Base-by-base conservation (phyloP, 2,888 invertebrate genomes). In the Hypselothyrea guttata region DNA sequence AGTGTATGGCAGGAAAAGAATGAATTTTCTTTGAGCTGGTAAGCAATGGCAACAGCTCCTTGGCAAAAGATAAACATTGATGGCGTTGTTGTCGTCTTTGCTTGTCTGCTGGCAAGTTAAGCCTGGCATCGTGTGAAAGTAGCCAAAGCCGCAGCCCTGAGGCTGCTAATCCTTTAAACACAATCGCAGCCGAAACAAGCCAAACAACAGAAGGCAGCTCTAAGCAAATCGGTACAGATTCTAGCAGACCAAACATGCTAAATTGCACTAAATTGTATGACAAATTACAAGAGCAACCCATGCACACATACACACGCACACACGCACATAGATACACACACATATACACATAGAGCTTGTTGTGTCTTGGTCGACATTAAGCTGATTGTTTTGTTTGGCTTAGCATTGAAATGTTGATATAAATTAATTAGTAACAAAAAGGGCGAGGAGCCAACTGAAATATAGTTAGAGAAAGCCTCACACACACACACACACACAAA, bases 371-470 rank as follows among this genome's bases (percentile, higher is more conserved):
- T 56, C 60, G 75, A 85, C 83, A 85, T 67, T 83, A 81, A 81
- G 85, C 79, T 85, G 73, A 79, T 75, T 85, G 85, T 75, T 83
- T 84, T 82, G 83, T 84, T 85, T 68, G 79, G 79, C 76, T 83
- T 81, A 83, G 68, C 79, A 81, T 75, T 81, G 81, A 81, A 81
- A 81, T 81, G 85, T 85, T 81, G 83, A 84, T 81, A 83, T 81
- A 84, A 81, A 81, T 84, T 84, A 81, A 81, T 81, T 81, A 81
- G 83, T 71, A 66, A 66, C 67, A 63, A 72, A 63, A 72, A 72
- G 63, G 60, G 76, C 69, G 58, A 52, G 49, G 42, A 42, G 48
- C 31, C 56, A 70, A 31, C 61, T 59, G 51, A 70, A 63, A 75
- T 72, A 72, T 78, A 70, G 69, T 74, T 53, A 53, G 53, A 60